Base-by-base conservation (phyloP, 53 echinoderm and acorn worm genomes). In the Astropecten irregularis region DNA sequence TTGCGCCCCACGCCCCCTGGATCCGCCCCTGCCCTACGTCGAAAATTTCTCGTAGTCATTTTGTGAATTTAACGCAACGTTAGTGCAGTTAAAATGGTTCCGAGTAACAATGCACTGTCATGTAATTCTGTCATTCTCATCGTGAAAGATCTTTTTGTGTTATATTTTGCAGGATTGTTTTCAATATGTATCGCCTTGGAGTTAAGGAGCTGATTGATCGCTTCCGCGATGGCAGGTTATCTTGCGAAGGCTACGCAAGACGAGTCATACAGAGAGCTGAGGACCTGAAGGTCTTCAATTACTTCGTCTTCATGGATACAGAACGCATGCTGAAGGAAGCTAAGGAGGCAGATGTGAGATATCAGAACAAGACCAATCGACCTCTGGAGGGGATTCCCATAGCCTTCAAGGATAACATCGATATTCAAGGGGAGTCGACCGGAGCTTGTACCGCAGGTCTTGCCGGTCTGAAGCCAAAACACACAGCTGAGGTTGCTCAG, bases 261-360 rank as follows among this genome's bases (percentile, higher is more conserved):
- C 76, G 76, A 18, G 16, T 40, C 27, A 76, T 76, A 39, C 76
- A 58, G 44, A 56, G 76, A 1, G 76, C 76, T 23, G 55, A 76
- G 76, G 76, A 76, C 58, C 76, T 76, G 23, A 58, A 76, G 19
- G 58, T 76, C 55, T 76, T 76, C 76, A 76, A 76, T 58, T 76
- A 76, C 58, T 76, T 76, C 58, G 76, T 76, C 40, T 76, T 58
- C 58, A 76, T 76, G 76, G 40, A 76, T 57, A 76, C 76, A 20
- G 58, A 76, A 9, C 56, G 76, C 38, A 57, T 76, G 58, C 26
- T 76, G 23, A 55, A 42, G 42, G 40, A 76, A 30, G 76, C 76
- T 42, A 54, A 76, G 76, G 76, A 76, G 58, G 76, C 76, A 57
- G 76, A 76, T 76, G 76, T 42, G 40, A 76, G 76, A 40, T 76